These are phyloP conservation scores for Seladonia tumulorum DNA, from an alignment of 2,888 invertebrate species.

Conservation along the genomic window DNA sequence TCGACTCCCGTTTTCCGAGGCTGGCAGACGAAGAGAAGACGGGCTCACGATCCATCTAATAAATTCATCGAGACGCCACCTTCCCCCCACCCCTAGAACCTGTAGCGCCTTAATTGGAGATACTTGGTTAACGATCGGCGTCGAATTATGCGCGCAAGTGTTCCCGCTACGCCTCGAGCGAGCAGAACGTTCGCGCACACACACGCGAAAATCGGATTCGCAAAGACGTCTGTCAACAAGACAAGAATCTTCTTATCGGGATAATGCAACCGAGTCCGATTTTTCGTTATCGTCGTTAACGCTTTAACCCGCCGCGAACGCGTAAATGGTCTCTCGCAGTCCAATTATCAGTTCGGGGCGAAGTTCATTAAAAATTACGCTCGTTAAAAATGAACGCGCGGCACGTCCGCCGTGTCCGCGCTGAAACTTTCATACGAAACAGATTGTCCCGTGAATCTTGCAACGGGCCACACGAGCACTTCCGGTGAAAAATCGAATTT, in stretches of 20 bases:
- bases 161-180: not conserved
- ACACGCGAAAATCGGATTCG: not conserved
- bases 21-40: not conserved
- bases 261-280: not conserved
- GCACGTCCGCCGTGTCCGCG: not conserved
- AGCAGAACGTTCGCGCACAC: not conserved
- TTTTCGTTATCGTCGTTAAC: not conserved
- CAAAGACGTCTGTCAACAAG: not conserved
- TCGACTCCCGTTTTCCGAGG: not conserved
- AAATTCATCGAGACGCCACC: conserved; percentile 37
- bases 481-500: not conserved
- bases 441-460: not conserved
- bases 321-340: not conserved
- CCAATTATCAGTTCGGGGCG: not conserved
- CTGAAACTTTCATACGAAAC: not conserved
- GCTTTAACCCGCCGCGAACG: not conserved
- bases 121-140: conserved; percentile 27
- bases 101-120: conserved; percentile 39
- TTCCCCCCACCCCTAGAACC: not conserved
- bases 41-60: conserved; percentile 33
- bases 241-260: not conserved
- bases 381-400: not conserved
- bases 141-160: conserved; percentile 29
- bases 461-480: not conserved
- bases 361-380: not conserved